Evolutionary conservation across 2,888 invertebrate genomes (phyloP).

Genomic region (Apomyelois bistriatella): DNA sequence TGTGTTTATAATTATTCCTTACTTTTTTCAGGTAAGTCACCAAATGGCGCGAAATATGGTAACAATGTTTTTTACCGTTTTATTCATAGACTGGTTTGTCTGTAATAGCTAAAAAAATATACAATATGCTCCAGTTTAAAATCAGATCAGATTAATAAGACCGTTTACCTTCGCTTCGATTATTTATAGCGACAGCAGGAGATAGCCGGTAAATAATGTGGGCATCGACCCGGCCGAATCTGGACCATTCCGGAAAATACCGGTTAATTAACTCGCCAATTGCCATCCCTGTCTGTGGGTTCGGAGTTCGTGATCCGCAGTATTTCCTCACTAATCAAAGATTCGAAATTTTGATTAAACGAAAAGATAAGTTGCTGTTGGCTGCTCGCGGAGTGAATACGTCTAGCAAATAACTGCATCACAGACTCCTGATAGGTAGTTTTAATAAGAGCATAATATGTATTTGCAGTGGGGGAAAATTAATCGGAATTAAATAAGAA

Average conservation of each 20-base stretch:
- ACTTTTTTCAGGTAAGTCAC: conserved; percentile 13
- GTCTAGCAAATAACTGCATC: too few relatives aligned
- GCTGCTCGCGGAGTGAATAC: too few relatives aligned
- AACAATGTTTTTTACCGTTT: background rate
- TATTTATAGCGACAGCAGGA: conserved; percentile 1
- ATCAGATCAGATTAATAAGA: conserved; percentile 6
- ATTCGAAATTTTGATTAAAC: background rate
- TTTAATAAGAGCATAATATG: too few relatives aligned
- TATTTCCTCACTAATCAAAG: background rate
- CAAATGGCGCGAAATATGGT: background rate
- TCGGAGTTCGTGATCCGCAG: background rate
- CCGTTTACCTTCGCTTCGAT: conserved; percentile 6
- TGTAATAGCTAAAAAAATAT: background rate
- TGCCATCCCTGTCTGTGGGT: conserved; percentile 14
- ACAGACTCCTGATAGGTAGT: too few relatives aligned
- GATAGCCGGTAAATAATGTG: conserved; percentile 16
- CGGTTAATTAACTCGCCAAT: conserved; percentile 34
- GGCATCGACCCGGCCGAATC: conserved; percentile 15
- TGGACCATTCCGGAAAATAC: conserved; percentile 29
- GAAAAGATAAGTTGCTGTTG: too few relatives aligned
- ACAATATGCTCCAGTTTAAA: background rate
- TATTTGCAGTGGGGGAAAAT: too few relatives aligned
- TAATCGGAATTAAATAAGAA: too few relatives aligned
- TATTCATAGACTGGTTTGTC: background rate
- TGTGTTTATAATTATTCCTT: too few relatives aligned